These are phyloP conservation scores for Cheilosia vernalis DNA, from an alignment of 2,888 invertebrate species.

Conservation along the genomic window DNA sequence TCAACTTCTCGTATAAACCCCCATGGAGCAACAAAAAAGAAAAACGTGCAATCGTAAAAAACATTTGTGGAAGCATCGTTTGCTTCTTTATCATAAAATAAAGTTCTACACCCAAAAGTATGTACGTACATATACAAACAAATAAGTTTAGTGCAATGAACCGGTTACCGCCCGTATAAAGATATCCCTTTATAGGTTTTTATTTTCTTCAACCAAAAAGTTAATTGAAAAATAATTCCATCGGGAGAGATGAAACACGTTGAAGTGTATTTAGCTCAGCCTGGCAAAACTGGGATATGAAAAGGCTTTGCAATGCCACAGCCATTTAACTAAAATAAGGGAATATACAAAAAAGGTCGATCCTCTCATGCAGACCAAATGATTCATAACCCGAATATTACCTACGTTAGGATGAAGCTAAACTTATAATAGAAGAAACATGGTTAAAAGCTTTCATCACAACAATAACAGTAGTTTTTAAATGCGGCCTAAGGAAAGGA, in stretches of 20 bases:
- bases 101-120: too few relatives aligned
- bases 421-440: too few relatives aligned
- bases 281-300: too few relatives aligned
- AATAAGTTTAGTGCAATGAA: conserved; percentile 33
- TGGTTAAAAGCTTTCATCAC: too few relatives aligned
- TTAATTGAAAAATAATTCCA: conserved; percentile 51
- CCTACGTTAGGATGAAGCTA: neutral
- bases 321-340: too few relatives aligned
- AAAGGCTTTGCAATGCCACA: too few relatives aligned
- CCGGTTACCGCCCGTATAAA: conserved; percentile 1
- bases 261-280: conserved; percentile 2
- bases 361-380: too few relatives aligned
- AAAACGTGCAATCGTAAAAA: conserved; percentile 28
- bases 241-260: conserved; percentile 28
- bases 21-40: conserved; percentile 19
- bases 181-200: conserved; percentile 37
- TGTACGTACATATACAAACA: neutral
- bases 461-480: too few relatives aligned
- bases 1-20: conserved; percentile 1
- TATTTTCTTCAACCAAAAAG: conserved; percentile 24
- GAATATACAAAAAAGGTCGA: too few relatives aligned
- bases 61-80: neutral
- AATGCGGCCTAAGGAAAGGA: neutral
- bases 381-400: too few relatives aligned
- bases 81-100: too few relatives aligned